A percentile compares a stretch with the other conserved stretches of the same genome.
These are phyloP conservation scores for Sparidentex hasta DNA, from an alignment of 2,797 vertebrate species.

Conservation along the genomic window DNA sequence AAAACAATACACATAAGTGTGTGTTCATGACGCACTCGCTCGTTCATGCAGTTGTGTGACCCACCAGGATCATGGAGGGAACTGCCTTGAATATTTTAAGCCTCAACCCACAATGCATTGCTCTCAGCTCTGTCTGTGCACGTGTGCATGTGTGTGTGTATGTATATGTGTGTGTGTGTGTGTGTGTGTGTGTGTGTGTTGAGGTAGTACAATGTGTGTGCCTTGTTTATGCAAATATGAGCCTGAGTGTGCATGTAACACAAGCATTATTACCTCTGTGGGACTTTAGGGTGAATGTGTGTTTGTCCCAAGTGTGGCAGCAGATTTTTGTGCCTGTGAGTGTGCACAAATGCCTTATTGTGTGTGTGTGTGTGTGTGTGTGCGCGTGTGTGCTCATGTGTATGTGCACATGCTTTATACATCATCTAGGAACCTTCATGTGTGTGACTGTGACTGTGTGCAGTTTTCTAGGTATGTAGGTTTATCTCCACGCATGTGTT, in stretches of 20 bases:
- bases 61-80: slow-evolving; percentile 62
- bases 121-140: slow-evolving; percentile 63
- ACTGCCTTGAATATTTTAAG: slow-evolving; percentile 74
- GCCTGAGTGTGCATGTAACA: slow-evolving; percentile 54
- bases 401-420: slow-evolving; percentile 7
- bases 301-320: neutral
- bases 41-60: slow-evolving; percentile 42
- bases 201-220: slow-evolving; percentile 36
- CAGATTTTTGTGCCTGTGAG: slow-evolving; percentile 14
- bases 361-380: no score
- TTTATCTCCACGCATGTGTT: slow-evolving; percentile 30
- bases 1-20: neutral
- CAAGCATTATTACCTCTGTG: slow-evolving; percentile 40
- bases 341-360: neutral
- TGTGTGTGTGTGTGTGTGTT: slow-evolving; percentile 25
- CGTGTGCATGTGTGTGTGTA: slow-evolving; percentile 16
- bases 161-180: slow-evolving; percentile 10
- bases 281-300: slow-evolving; percentile 31
- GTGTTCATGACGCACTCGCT: slow-evolving; percentile 7
- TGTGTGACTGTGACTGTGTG: slow-evolving; percentile 5
- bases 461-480: slow-evolving; percentile 9
- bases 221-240: slow-evolving; percentile 60
- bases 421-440: neutral
- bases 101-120: slow-evolving; percentile 72
- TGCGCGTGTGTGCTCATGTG: neutral